Conservation (phyloP, 1,140 invertebrate genomes). For the Artemia franciscana region DNA sequence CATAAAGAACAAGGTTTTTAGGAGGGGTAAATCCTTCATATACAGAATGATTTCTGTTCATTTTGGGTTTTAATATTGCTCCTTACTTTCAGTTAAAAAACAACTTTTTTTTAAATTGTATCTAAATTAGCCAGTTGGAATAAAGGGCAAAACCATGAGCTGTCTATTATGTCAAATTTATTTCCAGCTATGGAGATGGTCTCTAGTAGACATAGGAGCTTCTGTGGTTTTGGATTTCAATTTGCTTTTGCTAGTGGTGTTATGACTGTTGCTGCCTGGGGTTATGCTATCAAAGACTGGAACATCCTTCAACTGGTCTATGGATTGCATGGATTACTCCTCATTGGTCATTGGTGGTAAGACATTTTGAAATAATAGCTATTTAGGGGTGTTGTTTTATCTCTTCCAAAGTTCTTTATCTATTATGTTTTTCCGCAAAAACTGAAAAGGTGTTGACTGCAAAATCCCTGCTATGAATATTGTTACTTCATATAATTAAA, state of each 20-base stretch:
- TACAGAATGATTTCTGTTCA: no score
- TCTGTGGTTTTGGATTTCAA: slow-evolving; percentile 47
- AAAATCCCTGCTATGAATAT: no score
- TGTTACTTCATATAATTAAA: no score
- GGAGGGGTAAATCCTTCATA: no score
- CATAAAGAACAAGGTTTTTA: no score
- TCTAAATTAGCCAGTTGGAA: no score
- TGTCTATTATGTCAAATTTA: slow-evolving; percentile 6
- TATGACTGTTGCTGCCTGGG: slow-evolving; percentile 40
- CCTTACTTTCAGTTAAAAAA: no score
- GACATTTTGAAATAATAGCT: slow-evolving; percentile 16
- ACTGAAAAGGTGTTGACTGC: no score
- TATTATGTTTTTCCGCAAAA: no score
- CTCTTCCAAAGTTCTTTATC: slow-evolving; percentile 4
- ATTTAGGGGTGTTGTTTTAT: background rate
- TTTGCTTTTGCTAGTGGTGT: slow-evolving; percentile 54
- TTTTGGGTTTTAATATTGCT: no score
- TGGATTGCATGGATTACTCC: slow-evolving; percentile 39
- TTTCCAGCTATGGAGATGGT: slow-evolving; percentile 55
- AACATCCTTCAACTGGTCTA: slow-evolving; percentile 41
- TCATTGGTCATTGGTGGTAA: slow-evolving; percentile 54
- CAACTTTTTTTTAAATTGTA: no score
- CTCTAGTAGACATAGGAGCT: slow-evolving; percentile 39
- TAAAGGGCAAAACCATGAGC: no score
- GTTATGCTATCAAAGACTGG: slow-evolving; percentile 48